These are phyloP conservation scores for Schrankia costaestrigalis DNA, from an alignment of 2,888 invertebrate species.

Conservation along the genomic window DNA sequence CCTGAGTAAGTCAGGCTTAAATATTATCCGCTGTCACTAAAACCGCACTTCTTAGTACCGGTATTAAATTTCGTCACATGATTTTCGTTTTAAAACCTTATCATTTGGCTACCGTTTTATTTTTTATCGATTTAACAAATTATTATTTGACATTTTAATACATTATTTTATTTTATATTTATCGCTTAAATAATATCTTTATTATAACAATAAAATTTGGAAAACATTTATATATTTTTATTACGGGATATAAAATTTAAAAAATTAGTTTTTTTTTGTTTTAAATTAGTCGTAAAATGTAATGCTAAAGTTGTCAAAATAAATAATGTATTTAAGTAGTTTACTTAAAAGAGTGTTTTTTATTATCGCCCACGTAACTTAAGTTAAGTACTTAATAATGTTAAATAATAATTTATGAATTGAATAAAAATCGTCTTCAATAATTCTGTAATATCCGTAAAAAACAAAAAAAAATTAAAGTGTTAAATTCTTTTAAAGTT, in stretches of 20 bases:
- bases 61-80: conserved; percentile 22
- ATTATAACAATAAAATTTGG: conserved; percentile 12
- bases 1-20: too few species aligned
- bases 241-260: background rate
- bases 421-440: too few species aligned
- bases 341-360: too few species aligned
- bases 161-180: too few species aligned
- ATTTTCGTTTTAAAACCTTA: conserved; percentile 27
- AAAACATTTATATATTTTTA: conserved; percentile 13
- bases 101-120: conserved; percentile 36
- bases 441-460: too few species aligned
- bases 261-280: conserved; percentile 1
- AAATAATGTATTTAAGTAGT: too few species aligned
- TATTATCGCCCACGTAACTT: too few species aligned
- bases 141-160: conserved; percentile 24
- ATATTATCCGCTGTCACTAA: conserved; percentile 9
- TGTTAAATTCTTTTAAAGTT: too few species aligned
- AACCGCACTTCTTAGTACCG: conserved; percentile 6
- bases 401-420: too few species aligned
- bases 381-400: too few species aligned
- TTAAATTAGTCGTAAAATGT: conserved; percentile 8
- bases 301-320: conserved; percentile 1
- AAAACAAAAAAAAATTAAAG: too few species aligned
- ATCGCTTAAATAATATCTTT: conserved; percentile 15
- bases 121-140: conserved; percentile 26